Conservation (phyloP, 2,113 vertebrate genomes). For the Chionodraco myersi region DNA sequence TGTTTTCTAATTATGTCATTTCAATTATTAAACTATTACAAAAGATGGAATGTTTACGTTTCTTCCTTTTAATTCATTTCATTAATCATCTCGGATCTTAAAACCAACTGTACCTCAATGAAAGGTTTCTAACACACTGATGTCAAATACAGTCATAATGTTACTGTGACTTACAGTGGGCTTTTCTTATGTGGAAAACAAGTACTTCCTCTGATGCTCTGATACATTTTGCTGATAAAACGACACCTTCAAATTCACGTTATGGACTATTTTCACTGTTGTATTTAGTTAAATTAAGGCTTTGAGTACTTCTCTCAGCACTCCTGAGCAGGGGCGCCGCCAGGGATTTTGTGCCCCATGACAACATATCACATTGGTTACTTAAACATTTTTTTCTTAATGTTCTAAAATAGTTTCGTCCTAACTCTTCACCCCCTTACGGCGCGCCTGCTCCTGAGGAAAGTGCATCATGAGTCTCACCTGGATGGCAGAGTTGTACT, state of each 20-base stretch:
- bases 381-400: too few relatives aligned
- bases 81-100: not conserved
- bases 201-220: not conserved
- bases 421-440: too few relatives aligned
- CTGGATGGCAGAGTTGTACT: conserved; percentile 93
- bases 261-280: not conserved
- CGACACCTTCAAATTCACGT: too few relatives aligned
- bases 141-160: not conserved
- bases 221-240: too few relatives aligned
- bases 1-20: not conserved
- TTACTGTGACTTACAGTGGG: not conserved
- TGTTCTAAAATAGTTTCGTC: too few relatives aligned
- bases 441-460: too few relatives aligned
- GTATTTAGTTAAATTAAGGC: too few relatives aligned
- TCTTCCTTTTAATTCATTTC: not conserved
- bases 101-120: not conserved
- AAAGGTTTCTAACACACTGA: not conserved
- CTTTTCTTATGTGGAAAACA: not conserved
- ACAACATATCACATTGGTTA: too few relatives aligned
- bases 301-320: too few relatives aligned
- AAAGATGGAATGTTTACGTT: not conserved
- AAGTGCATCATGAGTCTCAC: conserved; percentile 73
- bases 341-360: too few relatives aligned
- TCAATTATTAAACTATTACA: not conserved
- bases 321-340: too few relatives aligned